These are phyloP conservation scores for Platysternon megacephalum DNA, from an alignment of 2,113 vertebrate species.

Conservation along the genomic window DNA sequence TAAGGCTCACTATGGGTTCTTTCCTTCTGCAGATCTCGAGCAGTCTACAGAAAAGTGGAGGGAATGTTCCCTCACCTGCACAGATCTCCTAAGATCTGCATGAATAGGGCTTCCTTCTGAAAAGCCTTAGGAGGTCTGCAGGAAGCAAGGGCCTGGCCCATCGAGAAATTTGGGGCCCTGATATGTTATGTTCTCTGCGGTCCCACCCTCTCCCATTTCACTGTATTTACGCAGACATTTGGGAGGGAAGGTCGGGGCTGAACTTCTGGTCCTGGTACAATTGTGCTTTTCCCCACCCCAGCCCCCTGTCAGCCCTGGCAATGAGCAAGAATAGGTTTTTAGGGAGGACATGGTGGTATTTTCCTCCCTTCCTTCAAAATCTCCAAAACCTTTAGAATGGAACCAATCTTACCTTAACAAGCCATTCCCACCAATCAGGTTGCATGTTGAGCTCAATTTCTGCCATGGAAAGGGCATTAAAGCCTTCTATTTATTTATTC, in stretches of 20 bases:
- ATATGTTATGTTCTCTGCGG: not conserved
- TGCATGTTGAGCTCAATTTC: not conserved
- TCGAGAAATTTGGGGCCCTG: not conserved
- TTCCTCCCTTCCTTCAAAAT: not conserved
- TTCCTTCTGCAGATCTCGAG: not conserved
- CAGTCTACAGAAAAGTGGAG: not conserved
- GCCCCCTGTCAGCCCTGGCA: not conserved
- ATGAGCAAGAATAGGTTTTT: not conserved
- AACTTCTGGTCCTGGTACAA: not conserved
- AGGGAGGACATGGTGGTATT: not conserved
- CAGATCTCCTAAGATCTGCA: not conserved
- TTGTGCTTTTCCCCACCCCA: not conserved
- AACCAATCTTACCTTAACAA: not conserved
- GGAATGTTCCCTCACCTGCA: not conserved
- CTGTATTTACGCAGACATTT: not conserved
- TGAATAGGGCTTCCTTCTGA: not conserved
- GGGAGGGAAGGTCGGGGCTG: not conserved
- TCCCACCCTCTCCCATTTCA: not conserved
- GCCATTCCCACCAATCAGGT: not conserved
- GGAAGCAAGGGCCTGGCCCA: not conserved
- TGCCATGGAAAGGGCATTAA: not conserved
- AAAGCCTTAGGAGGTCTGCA: too few relatives aligned
- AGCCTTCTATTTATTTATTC: not conserved
- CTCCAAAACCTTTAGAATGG: not conserved
- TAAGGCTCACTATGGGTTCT: not conserved